Evolutionary conservation across 2,797 vertebrate species (phyloP), one percentile per base, ranked within the genome.

Genomic region (Ctenopoma multispine): DNA sequence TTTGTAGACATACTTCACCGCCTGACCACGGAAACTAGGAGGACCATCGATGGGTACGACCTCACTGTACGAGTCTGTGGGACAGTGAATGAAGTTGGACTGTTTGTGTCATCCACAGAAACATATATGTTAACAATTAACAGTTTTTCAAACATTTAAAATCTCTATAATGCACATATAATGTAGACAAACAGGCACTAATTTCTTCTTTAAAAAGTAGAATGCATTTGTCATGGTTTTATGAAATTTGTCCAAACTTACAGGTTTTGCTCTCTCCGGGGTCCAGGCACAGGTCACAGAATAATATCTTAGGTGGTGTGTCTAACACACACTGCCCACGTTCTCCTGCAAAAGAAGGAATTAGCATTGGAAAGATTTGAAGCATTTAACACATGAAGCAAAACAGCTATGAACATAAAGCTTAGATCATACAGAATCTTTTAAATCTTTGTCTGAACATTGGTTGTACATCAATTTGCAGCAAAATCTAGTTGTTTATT

Each of bases 1-100:
- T 88, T 99, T 99, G 93, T 99, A 99, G 75, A 98, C 97, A 0
- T 99, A 99, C 84, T 99, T 99, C 74, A 98, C 97, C 0, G 97
- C 94, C 90, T 99, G 98, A 2, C 98, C 98, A 6, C 98, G 96
- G 84, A 99, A 99, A 59, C 97, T 99, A 3, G 98, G 98, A 4
- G 97, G 97, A 10, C 96, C 98, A 0, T 99, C 96, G 0, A 93
- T 77, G 0, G 98, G 98, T 46, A 99, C 94, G 0, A 94, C 90
- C 84, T 99, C 98, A 24, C 95, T 96, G 92, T 99, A 99, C 0
- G 96, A 96, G 88, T 99, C 98, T 99, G 91, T 24, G 24, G 24
- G 6, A 65, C 34, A 83, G 55, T 10, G 12, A 57, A 20, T 0
- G 7, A 5, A 58, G 29, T 24, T 15, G 62, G 31, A 64, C 17